Conservation (phyloP, 2,113 vertebrate species). For the western clawed frog (Xenopus tropicalis) region DNA sequence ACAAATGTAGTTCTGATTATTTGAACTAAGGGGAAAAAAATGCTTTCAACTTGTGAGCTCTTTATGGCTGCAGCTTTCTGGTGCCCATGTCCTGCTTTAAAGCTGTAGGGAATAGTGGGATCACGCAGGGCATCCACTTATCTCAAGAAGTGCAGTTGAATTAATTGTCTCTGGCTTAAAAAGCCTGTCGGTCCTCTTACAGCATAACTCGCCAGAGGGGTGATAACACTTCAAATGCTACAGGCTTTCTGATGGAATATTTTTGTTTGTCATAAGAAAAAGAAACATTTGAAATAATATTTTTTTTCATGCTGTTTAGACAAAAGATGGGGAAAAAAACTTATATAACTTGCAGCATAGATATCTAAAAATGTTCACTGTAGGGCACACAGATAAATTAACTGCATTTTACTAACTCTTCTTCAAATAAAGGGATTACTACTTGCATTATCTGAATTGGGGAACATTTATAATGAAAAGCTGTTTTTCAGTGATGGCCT, state of each 20-base stretch:
- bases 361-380: background rate
- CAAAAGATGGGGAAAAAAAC: background rate
- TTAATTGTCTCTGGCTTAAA: background rate
- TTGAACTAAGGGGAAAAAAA: conserved; percentile 13
- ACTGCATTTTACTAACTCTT: too few species aligned
- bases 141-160: conserved; percentile 17
- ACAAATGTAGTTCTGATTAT: conserved; percentile 33
- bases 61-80: conserved; percentile 31
- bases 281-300: conserved; percentile 6
- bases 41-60: conserved; percentile 33
- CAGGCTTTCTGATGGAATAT: conserved; percentile 46
- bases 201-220: conserved; percentile 3
- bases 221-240: conserved; percentile 14
- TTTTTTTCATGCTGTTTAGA: conserved; percentile 4
- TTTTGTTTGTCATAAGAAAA: background rate
- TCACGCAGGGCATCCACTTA: conserved; percentile 30
- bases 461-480: too few species aligned
- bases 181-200: conserved; percentile 4
- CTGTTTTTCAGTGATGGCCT: too few species aligned
- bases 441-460: too few species aligned
- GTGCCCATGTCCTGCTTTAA: conserved; percentile 23
- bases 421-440: too few species aligned
- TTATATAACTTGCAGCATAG: conserved; percentile 4
- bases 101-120: background rate
- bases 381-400: background rate